A percentile compares a stretch with the other conserved stretches of the same genome.
These are phyloP conservation scores for Willowsia nigromaculata DNA, from an alignment of 2,888 invertebrate genomes.

Conservation along the genomic window DNA sequence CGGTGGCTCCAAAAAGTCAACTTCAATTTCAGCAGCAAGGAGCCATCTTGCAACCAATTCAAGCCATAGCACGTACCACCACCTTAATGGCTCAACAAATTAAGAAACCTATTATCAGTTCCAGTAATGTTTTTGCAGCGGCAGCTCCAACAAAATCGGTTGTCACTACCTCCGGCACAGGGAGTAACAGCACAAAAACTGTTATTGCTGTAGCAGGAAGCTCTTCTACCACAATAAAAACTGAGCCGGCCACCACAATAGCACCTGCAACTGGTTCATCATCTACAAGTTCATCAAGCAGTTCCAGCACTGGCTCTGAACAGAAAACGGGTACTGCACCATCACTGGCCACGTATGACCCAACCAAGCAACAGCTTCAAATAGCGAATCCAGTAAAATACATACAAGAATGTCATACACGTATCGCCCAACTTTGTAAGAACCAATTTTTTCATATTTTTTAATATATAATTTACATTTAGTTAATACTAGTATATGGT, in stretches of 20 bases:
- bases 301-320: background rate
- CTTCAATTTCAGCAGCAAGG: conserved; percentile 18
- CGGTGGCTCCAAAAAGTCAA: conserved; percentile 23
- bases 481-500: background rate
- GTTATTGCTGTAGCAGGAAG: background rate
- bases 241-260: background rate
- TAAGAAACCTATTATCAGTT: too few species aligned
- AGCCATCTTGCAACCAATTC: background rate
- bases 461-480: background rate
- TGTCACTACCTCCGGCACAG: background rate
- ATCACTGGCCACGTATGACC: conserved; percentile 55
- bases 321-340: background rate
- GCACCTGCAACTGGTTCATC: background rate
- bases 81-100: background rate
- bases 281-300: background rate
- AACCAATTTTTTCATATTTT: background rate
- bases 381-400: conserved; percentile 64
- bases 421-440: conserved; percentile 58
- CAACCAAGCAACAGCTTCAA: conserved; percentile 51
- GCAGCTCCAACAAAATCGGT: background rate
- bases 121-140: background rate
- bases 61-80: background rate
- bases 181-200: background rate
- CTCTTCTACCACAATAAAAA: background rate
- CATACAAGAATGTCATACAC: conserved; percentile 63